Base-by-base conservation (phyloP, 2,888 invertebrate genomes). In the Shargacucullia verbasci region DNA sequence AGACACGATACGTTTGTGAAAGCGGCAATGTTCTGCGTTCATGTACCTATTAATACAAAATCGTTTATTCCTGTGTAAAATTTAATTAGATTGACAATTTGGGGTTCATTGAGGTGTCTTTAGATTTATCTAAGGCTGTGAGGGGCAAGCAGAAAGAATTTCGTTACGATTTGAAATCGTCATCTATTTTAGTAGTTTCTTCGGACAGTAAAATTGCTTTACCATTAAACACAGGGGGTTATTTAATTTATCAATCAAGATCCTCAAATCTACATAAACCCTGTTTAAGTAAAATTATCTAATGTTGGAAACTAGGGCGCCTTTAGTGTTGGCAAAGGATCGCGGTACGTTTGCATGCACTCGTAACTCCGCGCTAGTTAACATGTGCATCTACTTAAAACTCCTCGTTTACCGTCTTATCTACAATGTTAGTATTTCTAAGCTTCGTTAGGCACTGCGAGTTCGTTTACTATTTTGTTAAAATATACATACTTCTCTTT, bases 371-470 rank as follows among this genome's bases (percentile, higher is more conserved):
- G 14, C 9, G 2, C 29, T 47, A 27, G 15, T 44, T 40, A 38
- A 37, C 43, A 48, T 34, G 33, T 13, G 43, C 67, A 66, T 48
- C 35, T 59, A 48, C 48, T 58, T 29, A 15, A 9, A 14, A 50
- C 29, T 43, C 25, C 27, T 8, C 15, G 33, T 35, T 43, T 25
- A 43, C 27, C 11, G n/a, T 33, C 33, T 44, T 44, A 33, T 31
- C 33, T 15, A 31, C 44, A 9, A 15, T 20, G n/a, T 33, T 27
- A 38, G 14, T 11, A 25, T 29, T 13, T 34, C 33, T 25, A 35
- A 29, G 44, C 63, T 40, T 40, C 54, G 43, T 12, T 15, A 34
- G 9, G 12, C 25, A 34, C 40, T 55, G 38, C 34, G 20, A 33
- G 56, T 25, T 15, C 29, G 29, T 29, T 41, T 46, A 20, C 35